Percentiles rank a stretch among this genome's conserved stretches.
These are phyloP conservation scores for Gallirallus australis DNA, from an alignment of 2,797 vertebrate genomes.

Conservation along the genomic window DNA sequence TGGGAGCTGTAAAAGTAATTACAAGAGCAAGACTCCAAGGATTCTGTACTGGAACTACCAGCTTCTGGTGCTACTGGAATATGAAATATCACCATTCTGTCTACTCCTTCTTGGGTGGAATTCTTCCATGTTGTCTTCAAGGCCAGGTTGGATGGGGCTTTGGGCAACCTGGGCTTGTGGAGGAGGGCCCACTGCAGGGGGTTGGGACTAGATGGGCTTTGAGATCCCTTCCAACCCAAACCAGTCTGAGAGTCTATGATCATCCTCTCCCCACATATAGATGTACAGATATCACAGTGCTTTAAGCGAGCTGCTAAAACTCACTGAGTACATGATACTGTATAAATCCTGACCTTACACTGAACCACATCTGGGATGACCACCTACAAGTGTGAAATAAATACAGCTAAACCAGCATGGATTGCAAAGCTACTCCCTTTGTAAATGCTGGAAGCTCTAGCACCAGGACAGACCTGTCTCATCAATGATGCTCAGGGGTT, in stretches of 20 bases:
- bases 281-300: not conserved
- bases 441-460: not conserved
- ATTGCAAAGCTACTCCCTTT: not conserved
- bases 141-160: too few species aligned
- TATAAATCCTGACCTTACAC: not conserved
- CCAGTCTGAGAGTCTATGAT: too few species aligned
- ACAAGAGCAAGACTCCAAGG: not conserved
- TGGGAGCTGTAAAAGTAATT: not conserved
- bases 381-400: not conserved
- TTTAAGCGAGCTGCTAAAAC: not conserved
- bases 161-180: too few species aligned
- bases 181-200: too few species aligned
- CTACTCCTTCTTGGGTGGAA: not conserved
- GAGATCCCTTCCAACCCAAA: too few species aligned
- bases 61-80: not conserved
- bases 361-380: not conserved
- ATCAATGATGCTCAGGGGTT: not conserved
- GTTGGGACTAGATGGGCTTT: too few species aligned
- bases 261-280: rapidly evolving
- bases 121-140: not conserved
- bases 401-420: not conserved
- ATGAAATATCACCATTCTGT: not conserved
- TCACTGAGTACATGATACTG: not conserved
- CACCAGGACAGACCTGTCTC: not conserved
- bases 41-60: not conserved